Evolutionary conservation across 2,113 vertebrate species (phyloP), one percentile per base, ranked within the genome.

Genomic region (Psammodynastes pulverulentus): DNA sequence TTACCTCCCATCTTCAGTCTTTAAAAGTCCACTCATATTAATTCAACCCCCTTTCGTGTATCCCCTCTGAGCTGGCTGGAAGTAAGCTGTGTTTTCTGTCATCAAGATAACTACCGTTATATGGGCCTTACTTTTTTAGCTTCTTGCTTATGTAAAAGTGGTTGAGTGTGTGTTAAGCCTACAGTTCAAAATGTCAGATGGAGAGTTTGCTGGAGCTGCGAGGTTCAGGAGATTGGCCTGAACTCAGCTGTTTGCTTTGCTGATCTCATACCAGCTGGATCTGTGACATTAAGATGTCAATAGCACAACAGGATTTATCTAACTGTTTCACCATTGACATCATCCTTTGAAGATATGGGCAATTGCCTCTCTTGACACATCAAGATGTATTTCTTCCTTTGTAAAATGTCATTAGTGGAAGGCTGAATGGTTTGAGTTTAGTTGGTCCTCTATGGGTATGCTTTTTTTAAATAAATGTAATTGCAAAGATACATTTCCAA

Each of bases 291-390:
- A 94, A 95, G 95, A 97, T 95, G 96, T 96, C 96, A 97, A 96
- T 97, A 97, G 93, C 94, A 97, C 95, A 96, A 94, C 96, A 94
- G 95, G 96, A 96, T 95, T 96, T 96, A 97, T 95, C 95, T 95
- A 96, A 96, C 95, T 95, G 94, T 96, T 96, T 96, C 95, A 96
- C 96, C 95, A 95, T 0, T 95, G 96, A 96, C 95, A 96, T 94
- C 92, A 94, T 93, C 96, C 95, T 95, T 95, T 95, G 96, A 96
- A 95, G 94, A 95, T 96, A 96, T 93, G 96, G 95, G 96, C 95
- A 96, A 97, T 96, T 96, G 94, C 95, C 93, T 97, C 92, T 96
- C 92, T 94, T 96, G 94, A 95, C 90, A 92, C 94, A 95, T 91
- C 88, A 93, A 89, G 92, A 93, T 93, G 96, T 97, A 96, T 96